Evolutionary conservation across 2,797 vertebrate genomes (phyloP), one percentile per base, ranked within the genome.

Genomic region (Chaenodraco wilsoni): DNA sequence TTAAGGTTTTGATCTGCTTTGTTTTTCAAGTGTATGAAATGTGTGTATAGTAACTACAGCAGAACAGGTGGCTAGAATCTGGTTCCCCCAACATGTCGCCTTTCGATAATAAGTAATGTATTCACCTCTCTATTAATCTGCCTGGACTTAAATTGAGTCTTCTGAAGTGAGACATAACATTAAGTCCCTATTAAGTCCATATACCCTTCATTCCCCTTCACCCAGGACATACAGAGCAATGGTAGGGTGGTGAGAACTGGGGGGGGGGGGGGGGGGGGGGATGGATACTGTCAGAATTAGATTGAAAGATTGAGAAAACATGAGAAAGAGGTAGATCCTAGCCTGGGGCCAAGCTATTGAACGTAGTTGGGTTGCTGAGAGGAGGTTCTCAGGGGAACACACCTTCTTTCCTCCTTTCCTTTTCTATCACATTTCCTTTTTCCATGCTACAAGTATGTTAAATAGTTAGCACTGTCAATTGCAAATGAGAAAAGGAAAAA

Each of bases 111-210:
- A 78, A 72, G 57, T 56, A 57, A 84, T 60, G 51, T 78, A 78
- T 79, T 78, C 69, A 82, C 61, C 54, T 71, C 66, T 78, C 60
- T 17, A 76, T 91, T 56, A 81, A 74, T 74, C 33, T 65, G 58
- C 84, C 61, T 74, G 59, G 37, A 71, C 57, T 79, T 70, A 74
- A 69, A 77, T 65, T 9, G 79, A 84, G 76, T 66, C 72, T 37
- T 86, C 73, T 87, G 77, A 89, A 81, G 75, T 69, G 58, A 90
- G 68, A 64, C 74, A 76, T 83, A 61, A 69, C 81, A 82, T 81
- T 10, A 84, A 87, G 85, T 84, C 73, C 76, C 72, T 85, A 83
- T 21, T 21, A 21, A 21, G 21, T 21, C 21, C 21, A 21, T 83
- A 83, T 87, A 76, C 57, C 51, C 61, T 82, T 72, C 69, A 78